Base-by-base conservation (phyloP, 2,797 vertebrate genomes). In the Tachyglossus aculeatus region DNA sequence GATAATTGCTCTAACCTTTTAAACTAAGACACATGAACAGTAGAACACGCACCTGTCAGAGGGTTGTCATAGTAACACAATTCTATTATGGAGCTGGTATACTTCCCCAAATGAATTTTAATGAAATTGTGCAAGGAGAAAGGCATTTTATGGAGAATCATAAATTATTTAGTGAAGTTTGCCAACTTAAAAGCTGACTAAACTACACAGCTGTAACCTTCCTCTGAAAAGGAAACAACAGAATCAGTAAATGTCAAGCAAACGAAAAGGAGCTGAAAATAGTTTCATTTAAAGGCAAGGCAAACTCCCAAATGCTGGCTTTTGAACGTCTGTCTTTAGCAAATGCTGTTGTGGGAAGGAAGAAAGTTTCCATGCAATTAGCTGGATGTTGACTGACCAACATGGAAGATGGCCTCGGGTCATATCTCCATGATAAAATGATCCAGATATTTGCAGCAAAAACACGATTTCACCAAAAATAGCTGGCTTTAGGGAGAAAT, bases 61-160 rank as follows among this genome's bases (percentile, higher is more conserved):
- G n/a, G n/a, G 88, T 81, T 88, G 85, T 83, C 80, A 83, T 86
- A 87, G 81, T 88, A 86, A 86, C 84, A 72, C n/a, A 19, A 57
- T 72, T 79, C 77, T 67, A 67, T 77, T 84, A 57, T 31, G 76
- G 70, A 84, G 81, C 52, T 25, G 18, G 37, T 70, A 77, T 71
- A 80, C 70, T 70, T 80, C 64, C 39, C 29, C 45, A 50, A 80
- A 80, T 74, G 60, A 85, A 87, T 87, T 87, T 84, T 77, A 85
- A 78, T 0, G 10, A 80, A 74, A 55, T 22, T n/a, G 41, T 80
- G 60, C 65, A 67, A 77, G 69, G 5, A 13, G 31, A 67, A 21
- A 39, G 5, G 9, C 61, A 27, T n/a, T 44, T 78, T 71, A 68
- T 75, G 64, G 43, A 87, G 60, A 47, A 38, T 76, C 66, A 39